phyloP scores from a whole-genome alignment of 2,797 vertebrate genomes.

The Sparidentex hasta region DNA sequence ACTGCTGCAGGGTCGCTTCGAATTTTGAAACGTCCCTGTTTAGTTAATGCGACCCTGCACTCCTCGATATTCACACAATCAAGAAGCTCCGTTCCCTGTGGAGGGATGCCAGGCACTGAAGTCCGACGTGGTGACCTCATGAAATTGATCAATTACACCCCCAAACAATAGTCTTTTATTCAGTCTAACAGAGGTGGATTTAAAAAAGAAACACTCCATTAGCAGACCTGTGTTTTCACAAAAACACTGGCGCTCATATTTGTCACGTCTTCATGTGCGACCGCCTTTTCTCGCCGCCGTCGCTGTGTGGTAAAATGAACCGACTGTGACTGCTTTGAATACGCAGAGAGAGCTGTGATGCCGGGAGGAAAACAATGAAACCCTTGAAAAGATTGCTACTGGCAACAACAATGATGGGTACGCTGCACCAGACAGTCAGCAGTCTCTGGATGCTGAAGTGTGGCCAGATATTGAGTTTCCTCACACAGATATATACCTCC shows the following conservation, averaged over 20 bases:
- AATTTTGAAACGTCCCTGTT: constrained; percentile 40
- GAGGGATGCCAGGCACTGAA: not conserved
- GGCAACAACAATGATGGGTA: not conserved
- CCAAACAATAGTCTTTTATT: not conserved
- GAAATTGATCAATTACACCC: constrained; percentile 21
- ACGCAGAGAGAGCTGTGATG: not conserved
- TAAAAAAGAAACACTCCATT: not conserved
- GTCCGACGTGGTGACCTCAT: not conserved
- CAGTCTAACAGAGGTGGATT: not conserved
- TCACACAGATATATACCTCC: not conserved
- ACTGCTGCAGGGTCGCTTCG: constrained; percentile 25
- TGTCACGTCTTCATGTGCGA: too few relatives aligned
- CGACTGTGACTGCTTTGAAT: constrained; percentile 1
- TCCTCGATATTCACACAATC: constrained; percentile 5
- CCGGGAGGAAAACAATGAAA: not conserved
- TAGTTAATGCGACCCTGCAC: not conserved
- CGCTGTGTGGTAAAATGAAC: not conserved
- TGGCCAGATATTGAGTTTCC: constrained; percentile 8
- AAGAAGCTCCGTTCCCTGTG: constrained; percentile 9
- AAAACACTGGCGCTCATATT: not conserved
- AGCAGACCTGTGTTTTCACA: not conserved
- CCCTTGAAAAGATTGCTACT: not conserved
- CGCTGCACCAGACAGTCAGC: not conserved
- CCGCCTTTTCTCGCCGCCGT: not conserved
- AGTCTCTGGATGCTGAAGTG: not conserved